These are phyloP conservation scores for Linnaemya tessellans DNA, from an alignment of 2,888 invertebrate genomes.

Conservation along the genomic window DNA sequence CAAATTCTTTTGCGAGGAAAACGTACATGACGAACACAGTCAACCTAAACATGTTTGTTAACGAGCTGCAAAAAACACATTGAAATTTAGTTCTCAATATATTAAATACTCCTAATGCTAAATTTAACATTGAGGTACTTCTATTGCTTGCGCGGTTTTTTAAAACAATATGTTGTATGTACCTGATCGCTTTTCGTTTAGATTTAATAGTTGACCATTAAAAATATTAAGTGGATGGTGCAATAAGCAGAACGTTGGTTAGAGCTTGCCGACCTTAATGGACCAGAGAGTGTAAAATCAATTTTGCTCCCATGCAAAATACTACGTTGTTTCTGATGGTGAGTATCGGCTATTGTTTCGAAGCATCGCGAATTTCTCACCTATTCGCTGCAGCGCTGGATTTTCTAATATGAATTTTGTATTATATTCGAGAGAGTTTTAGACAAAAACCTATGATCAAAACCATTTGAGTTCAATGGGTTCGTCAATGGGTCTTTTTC, in stretches of 20 bases:
- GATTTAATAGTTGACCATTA: conserved; percentile 4
- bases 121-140: neutral
- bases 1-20: neutral
- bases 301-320: no score
- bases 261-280: no score
- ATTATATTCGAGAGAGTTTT: no score
- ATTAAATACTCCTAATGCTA: neutral
- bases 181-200: neutral
- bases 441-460: no score
- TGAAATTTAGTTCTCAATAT: neutral
- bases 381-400: no score
- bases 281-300: no score
- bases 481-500: no score
- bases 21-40: neutral
- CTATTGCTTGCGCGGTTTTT: neutral
- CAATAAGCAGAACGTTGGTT: neutral
- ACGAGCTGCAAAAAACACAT: neutral
- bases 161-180: neutral
- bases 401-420: no score
- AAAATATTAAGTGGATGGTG: neutral
- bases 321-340: no score
- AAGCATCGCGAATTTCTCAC: no score
- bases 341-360: no score
- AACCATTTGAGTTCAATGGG: no score
- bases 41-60: conserved; percentile 9